phyloP scores from a whole-genome alignment of 2,797 vertebrate genomes.

The Gobionotothen gibberifrons region DNA sequence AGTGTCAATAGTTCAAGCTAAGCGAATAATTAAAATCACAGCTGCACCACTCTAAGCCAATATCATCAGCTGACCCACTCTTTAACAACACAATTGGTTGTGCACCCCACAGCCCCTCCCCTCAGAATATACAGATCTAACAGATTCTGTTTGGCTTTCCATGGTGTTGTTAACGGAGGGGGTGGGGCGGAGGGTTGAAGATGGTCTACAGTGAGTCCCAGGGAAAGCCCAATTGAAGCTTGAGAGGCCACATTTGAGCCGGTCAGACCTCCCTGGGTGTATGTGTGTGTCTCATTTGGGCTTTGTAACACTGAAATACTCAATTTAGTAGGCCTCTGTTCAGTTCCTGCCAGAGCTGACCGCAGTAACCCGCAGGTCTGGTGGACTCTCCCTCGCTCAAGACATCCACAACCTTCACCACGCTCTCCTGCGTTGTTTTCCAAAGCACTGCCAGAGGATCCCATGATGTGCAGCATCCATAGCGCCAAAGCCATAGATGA shows the following conservation, averaged over 20 bases:
- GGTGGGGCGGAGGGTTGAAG: constrained; percentile 20
- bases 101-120: constrained; percentile 24
- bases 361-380: constrained; percentile 65
- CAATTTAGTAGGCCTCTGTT: constrained; percentile 63
- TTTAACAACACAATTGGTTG: constrained; percentile 32
- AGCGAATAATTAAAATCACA: constrained; percentile 59
- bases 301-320: constrained; percentile 53
- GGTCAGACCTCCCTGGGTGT: constrained; percentile 69
- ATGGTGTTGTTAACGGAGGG: constrained; percentile 51
- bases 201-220: constrained; percentile 50
- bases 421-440: constrained; percentile 52
- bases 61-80: constrained; percentile 57
- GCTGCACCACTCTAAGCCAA: constrained; percentile 47
- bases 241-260: constrained; percentile 65
- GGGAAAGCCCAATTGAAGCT: constrained; percentile 64
- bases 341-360: constrained; percentile 60
- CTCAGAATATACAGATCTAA: constrained; percentile 44
- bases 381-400: constrained; percentile 57
- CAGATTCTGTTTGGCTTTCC: constrained; percentile 55
- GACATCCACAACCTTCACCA: constrained; percentile 56
- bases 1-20: constrained; percentile 55
- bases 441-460: constrained; percentile 51
- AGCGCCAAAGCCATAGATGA: constrained; percentile 45
- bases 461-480: constrained; percentile 42
- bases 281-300: constrained; percentile 42